A percentile compares a stretch with the other conserved stretches of the same genome.
These are phyloP conservation scores for Genyomyrus donnyi DNA, from an alignment of 2,113 vertebrate genomes.

Conservation along the genomic window DNA sequence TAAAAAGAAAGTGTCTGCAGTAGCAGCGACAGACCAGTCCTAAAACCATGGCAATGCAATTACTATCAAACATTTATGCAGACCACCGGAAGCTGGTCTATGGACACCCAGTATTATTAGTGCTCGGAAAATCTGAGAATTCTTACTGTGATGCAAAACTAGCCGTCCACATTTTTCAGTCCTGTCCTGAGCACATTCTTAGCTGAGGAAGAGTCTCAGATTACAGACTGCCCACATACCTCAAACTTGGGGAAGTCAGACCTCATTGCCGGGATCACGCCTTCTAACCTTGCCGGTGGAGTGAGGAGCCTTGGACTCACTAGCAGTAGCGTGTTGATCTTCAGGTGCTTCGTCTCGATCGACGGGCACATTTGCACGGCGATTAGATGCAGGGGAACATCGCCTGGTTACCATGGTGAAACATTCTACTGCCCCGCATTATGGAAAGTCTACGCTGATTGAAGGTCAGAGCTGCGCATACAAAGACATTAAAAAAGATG, in stretches of 20 bases:
- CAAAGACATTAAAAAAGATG: conserved; percentile 45
- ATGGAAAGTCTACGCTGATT: conserved; percentile 60
- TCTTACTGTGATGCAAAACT: background rate
- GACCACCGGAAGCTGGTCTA: background rate
- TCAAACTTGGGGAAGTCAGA: background rate
- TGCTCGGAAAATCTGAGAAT: background rate
- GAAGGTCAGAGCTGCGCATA: conserved; percentile 53
- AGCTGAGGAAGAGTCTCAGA: background rate
- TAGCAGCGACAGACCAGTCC: background rate
- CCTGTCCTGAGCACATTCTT: background rate
- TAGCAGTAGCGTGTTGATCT: background rate
- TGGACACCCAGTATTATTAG: too few relatives aligned
- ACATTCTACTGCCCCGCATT: conserved; percentile 34
- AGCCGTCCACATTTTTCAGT: background rate
- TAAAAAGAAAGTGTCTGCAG: background rate
- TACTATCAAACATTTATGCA: background rate
- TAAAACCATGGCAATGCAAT: background rate
- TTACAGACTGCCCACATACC: background rate
- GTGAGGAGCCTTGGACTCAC: background rate
- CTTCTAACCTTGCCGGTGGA: background rate
- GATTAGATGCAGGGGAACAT: background rate
- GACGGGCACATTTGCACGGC: background rate
- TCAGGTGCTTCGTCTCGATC: background rate
- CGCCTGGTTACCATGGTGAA: conserved; percentile 14
- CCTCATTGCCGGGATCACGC: background rate